These are phyloP conservation scores for Lasius platythorax DNA, from an alignment of 2,888 invertebrate species.

Conservation along the genomic window DNA sequence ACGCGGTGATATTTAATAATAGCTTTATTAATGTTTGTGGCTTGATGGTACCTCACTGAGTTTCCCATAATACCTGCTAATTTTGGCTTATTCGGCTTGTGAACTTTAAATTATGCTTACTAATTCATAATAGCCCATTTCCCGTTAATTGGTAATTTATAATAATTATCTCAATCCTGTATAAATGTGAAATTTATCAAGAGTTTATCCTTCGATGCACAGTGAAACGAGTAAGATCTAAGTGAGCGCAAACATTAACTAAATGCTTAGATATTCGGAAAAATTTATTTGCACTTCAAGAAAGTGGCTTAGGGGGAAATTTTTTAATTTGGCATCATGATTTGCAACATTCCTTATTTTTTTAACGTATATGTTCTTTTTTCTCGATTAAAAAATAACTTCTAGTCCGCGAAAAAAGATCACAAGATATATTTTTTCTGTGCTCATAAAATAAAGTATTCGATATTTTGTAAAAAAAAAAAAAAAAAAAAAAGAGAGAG, in stretches of 20 bases:
- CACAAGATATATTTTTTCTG: background rate
- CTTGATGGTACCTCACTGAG: background rate
- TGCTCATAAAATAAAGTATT: background rate
- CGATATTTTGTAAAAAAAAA: background rate
- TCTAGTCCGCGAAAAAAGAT: background rate
- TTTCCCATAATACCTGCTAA: background rate
- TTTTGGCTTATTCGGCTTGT: constrained; percentile 5
- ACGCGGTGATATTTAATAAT: background rate
- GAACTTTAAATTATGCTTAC: constrained; percentile 6
- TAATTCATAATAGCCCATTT: background rate
- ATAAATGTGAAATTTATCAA: constrained; percentile 17
- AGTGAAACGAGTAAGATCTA: background rate
- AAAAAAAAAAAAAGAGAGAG: too few relatives aligned
- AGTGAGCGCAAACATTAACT: background rate
- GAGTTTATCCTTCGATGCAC: background rate
- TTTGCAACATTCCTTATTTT: background rate
- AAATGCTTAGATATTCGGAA: background rate
- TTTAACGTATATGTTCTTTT: background rate
- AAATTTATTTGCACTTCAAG: background rate
- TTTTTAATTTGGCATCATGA: background rate
- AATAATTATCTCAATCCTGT: constrained; percentile 3
- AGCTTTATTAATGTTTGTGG: background rate
- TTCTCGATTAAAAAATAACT: background rate
- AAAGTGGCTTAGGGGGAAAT: background rate
- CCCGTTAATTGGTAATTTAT: background rate